phyloP scores from a whole-genome alignment of 2,888 invertebrate genomes.

The Cyrtodaria siliqua region DNA sequence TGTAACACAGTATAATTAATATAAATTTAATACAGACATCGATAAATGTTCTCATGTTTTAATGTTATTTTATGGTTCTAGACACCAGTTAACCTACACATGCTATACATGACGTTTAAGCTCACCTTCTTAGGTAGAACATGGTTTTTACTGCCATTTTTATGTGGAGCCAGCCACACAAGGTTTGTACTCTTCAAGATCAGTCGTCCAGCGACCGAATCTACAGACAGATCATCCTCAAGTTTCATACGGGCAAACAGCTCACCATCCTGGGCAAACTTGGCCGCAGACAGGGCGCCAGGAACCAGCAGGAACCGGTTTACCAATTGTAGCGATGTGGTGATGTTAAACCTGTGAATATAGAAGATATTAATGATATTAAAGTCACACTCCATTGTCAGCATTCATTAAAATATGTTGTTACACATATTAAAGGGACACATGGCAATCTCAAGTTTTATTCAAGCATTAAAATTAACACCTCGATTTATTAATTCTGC shows the following conservation, averaged over 20 bases:
- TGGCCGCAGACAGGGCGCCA: slow-evolving; percentile 89
- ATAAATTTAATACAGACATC: too few relatives aligned
- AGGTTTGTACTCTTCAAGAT: slow-evolving; percentile 92
- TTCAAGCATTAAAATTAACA: too few relatives aligned
- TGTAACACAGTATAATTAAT: too few relatives aligned
- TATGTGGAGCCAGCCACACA: slow-evolving; percentile 88
- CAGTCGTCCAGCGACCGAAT: slow-evolving; percentile 92
- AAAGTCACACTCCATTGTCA: too few relatives aligned
- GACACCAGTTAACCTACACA: too few relatives aligned
- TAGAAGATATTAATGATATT: too few relatives aligned
- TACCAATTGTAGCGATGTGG: slow-evolving; percentile 89
- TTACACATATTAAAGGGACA: too few relatives aligned
- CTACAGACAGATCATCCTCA: slow-evolving; percentile 92
- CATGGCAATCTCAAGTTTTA: too few relatives aligned
- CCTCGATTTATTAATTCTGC: too few relatives aligned
- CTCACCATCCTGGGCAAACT: slow-evolving; percentile 92
- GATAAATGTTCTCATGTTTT: too few relatives aligned
- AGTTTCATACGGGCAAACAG: slow-evolving; percentile 91
- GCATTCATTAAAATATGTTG: too few relatives aligned
- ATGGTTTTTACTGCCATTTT: slow-evolving; percentile 45
- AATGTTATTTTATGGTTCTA: too few relatives aligned
- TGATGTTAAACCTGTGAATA: slow-evolving; percentile 89
- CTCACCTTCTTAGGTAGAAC: slow-evolving; percentile 67
- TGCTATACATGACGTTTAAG: background rate
- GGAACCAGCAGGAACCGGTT: slow-evolving; percentile 90